phyloP scores from a whole-genome alignment of 2,888 invertebrate species.

The Cancer borealis region DNA sequence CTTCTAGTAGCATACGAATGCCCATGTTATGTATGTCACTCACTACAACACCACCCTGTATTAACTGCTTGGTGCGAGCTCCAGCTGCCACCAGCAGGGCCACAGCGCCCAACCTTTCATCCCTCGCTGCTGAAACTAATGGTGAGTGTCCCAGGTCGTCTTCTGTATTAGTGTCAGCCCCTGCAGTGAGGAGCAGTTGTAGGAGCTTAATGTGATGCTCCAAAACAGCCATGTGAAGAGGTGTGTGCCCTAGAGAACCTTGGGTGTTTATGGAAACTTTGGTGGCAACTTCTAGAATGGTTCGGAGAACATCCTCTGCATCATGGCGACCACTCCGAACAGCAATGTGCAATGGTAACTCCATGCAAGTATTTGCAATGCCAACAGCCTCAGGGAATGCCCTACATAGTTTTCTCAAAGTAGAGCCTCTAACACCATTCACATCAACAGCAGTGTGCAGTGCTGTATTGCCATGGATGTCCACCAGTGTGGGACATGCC shows the following conservation, averaged over 20 bases:
- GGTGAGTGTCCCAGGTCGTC: conserved; percentile 78
- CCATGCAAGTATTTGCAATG: conserved; percentile 56
- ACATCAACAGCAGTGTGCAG: conserved; percentile 72
- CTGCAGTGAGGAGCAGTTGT: conserved; percentile 77
- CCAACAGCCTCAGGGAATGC: conserved; percentile 61
- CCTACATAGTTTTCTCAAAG: conserved; percentile 54
- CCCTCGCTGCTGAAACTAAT: conserved; percentile 79
- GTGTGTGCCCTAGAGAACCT: conserved; percentile 77
- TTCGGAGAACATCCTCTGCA: conserved; percentile 58
- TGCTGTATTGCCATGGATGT: conserved; percentile 71
- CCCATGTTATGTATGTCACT: conserved; percentile 59
- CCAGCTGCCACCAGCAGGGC: conserved; percentile 79
- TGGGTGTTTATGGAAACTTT: conserved; percentile 60
- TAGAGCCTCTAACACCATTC: conserved; percentile 60
- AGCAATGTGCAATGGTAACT: conserved; percentile 69
- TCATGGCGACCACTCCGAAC: conserved; percentile 66
- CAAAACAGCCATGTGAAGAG: conserved; percentile 78
- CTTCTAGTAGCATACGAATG: conserved; percentile 56
- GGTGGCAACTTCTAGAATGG: conserved; percentile 62
- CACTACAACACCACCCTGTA: conserved; percentile 67
- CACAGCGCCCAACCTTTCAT: conserved; percentile 78
- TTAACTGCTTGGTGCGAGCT: conserved; percentile 70
- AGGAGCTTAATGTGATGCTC: conserved; percentile 76
- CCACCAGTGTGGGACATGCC: conserved; percentile 49
- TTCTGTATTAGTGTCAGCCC: conserved; percentile 77